Conservation (phyloP, 1,140 invertebrate genomes). For the Globodera ellingtonae region DNA sequence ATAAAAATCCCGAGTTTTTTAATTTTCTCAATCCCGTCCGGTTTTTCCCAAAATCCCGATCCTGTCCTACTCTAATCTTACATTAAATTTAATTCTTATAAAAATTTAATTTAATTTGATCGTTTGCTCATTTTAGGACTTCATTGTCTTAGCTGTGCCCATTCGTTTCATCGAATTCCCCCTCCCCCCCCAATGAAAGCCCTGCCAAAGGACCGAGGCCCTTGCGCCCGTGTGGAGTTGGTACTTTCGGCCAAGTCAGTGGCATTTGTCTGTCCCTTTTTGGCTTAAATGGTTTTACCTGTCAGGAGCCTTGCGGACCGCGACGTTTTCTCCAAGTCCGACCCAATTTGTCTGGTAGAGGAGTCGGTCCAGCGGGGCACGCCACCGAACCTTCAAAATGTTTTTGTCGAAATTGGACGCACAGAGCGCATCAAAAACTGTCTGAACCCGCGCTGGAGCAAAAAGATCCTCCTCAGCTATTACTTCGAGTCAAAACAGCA, state of each 20-base stretch:
- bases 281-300: slow-evolving; percentile 13
- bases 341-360: slow-evolving; percentile 59
- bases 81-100: no score
- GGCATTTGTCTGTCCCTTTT: neutral
- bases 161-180: neutral
- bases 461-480: slow-evolving; percentile 70
- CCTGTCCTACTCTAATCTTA: neutral
- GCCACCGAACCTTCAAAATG: slow-evolving; percentile 9
- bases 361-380: slow-evolving; percentile 5
- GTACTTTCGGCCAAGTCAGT: slow-evolving; percentile 29
- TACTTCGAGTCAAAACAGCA: slow-evolving; percentile 70
- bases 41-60: neutral
- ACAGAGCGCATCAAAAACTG: slow-evolving; percentile 71
- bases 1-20: no score
- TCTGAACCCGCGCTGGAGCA: slow-evolving; percentile 70
- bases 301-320: slow-evolving; percentile 53
- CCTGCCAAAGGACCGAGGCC: slow-evolving; percentile 5
- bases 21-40: no score
- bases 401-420: slow-evolving; percentile 66
- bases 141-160: no score
- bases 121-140: no score
- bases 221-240: slow-evolving; percentile 28
- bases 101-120: no score
- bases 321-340: slow-evolving; percentile 58
- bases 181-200: neutral